Evolutionary conservation across 2,888 invertebrate species (phyloP).

Genomic region (Xylocampa areola): DNA sequence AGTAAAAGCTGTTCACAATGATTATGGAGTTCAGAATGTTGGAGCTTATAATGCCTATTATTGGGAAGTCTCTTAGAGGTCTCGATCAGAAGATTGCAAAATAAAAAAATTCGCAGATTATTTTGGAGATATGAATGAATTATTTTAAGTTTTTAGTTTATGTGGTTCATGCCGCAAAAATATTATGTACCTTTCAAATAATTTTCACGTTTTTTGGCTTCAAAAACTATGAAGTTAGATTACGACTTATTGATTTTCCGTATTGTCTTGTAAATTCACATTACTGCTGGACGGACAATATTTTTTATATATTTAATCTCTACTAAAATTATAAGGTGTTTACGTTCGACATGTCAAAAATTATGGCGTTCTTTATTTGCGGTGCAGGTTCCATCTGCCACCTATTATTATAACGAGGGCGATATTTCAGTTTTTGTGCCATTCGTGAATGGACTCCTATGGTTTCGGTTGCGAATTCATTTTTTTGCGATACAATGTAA

Average conservation of each 20-base stretch:
- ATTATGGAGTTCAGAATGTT: slow-evolving; percentile 11
- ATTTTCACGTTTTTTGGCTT: neutral
- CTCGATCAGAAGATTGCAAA: too few relatives aligned
- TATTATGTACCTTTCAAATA: neutral
- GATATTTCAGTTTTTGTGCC: slow-evolving; percentile 78
- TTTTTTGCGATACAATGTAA: slow-evolving; percentile 64
- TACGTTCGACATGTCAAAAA: slow-evolving; percentile 83
- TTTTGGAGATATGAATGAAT: too few relatives aligned
- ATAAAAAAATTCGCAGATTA: too few relatives aligned
- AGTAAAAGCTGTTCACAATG: slow-evolving; percentile 67
- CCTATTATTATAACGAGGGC: slow-evolving; percentile 78
- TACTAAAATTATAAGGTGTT: slow-evolving; percentile 79
- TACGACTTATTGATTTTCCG: too few relatives aligned
- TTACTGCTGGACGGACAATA: slow-evolving; percentile 14
- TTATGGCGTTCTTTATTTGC: slow-evolving; percentile 78
- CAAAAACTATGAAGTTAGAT: too few relatives aligned
- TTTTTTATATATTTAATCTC: slow-evolving; percentile 60
- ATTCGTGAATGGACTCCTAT: slow-evolving; percentile 78
- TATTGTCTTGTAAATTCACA: too few relatives aligned
- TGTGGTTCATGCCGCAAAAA: too few relatives aligned
- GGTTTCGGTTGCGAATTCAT: slow-evolving; percentile 77
- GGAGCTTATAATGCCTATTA: slow-evolving; percentile 25
- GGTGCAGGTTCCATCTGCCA: slow-evolving; percentile 69
- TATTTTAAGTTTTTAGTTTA: too few relatives aligned
- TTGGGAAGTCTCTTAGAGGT: slow-evolving; percentile 18